Conservation (phyloP, 37 sponge, comb jelly and placozoan genomes). For the Cladorhizidae sp. region DNA sequence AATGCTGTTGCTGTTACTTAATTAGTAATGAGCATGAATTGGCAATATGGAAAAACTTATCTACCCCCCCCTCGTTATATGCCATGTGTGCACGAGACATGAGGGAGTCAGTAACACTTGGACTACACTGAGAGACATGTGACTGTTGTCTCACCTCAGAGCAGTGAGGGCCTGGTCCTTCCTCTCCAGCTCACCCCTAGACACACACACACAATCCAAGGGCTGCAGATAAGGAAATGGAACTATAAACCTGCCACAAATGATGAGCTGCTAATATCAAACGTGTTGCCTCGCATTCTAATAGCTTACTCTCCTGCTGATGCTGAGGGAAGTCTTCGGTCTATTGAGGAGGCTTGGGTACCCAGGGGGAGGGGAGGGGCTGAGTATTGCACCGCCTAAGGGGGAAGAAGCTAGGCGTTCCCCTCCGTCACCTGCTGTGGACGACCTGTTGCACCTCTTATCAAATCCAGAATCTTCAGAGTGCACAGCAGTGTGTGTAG, state of each 20-base stretch:
- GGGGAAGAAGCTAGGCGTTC: neutral
- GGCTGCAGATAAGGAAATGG: neutral
- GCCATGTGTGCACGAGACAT: no score
- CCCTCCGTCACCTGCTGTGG: neutral
- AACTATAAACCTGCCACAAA: neutral
- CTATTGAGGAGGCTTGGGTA: constrained; percentile 2
- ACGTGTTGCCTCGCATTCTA: neutral
- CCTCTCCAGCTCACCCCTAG: constrained; percentile 41
- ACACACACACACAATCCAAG: constrained; percentile 43
- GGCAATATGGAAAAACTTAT: no score
- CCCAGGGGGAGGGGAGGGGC: constrained; percentile 18
- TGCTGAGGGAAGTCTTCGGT: constrained; percentile 1
- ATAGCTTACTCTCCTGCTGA: neutral
- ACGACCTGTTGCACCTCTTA: neutral
- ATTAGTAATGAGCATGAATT: no score
- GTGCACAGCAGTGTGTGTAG: neutral
- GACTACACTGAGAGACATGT: no score
- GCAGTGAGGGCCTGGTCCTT: constrained; percentile 37
- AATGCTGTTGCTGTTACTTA: no score
- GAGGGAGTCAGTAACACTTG: no score
- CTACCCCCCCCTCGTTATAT: no score
- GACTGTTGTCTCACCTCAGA: neutral
- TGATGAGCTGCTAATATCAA: neutral
- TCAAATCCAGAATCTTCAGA: constrained; percentile 30
- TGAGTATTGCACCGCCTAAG: neutral